A percentile compares a stretch with the other conserved stretches of the same genome.
Evolutionary conservation across 2,888 invertebrate species (phyloP).

Genomic region (Ectemnius lituratus): DNA sequence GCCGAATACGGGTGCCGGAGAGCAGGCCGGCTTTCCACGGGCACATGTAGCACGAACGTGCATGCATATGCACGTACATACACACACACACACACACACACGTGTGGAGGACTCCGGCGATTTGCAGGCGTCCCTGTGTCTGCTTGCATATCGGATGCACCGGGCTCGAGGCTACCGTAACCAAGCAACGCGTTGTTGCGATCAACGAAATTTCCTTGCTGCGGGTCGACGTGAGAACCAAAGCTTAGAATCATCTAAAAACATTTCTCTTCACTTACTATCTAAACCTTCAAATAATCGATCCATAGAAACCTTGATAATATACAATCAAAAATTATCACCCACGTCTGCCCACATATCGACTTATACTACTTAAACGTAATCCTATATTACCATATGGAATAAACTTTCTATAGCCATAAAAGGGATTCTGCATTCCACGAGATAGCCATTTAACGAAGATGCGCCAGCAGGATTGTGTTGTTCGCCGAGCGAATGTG

Average conservation of each 20-base stretch:
- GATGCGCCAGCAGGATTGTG: neutral
- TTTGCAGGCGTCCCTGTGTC: conserved; percentile 42
- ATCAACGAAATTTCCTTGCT: conserved; percentile 18
- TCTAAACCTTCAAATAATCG: too few relatives aligned
- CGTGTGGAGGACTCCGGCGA: conserved; percentile 1
- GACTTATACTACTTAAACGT: too few relatives aligned
- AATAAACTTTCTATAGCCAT: too few relatives aligned
- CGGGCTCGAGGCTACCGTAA: conserved; percentile 14
- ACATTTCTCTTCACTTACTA: too few relatives aligned
- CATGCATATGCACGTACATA: neutral
- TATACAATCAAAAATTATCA: too few relatives aligned
- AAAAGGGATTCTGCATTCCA: too few relatives aligned
- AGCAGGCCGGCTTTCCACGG: neutral
- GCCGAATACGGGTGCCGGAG: conserved; percentile 3
- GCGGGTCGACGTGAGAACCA: too few relatives aligned
- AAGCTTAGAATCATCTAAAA: too few relatives aligned
- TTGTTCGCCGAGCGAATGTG: neutral
- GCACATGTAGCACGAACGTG: conserved; percentile 37
- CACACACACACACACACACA: neutral
- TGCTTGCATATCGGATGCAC: conserved; percentile 46
- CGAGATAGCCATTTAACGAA: too few relatives aligned
- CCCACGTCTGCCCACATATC: too few relatives aligned
- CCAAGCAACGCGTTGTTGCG: conserved; percentile 18
- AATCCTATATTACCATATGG: too few relatives aligned
- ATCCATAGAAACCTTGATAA: too few relatives aligned